Conservation (phyloP, 2,888 invertebrate genomes). For the Atethmia centrago region DNA sequence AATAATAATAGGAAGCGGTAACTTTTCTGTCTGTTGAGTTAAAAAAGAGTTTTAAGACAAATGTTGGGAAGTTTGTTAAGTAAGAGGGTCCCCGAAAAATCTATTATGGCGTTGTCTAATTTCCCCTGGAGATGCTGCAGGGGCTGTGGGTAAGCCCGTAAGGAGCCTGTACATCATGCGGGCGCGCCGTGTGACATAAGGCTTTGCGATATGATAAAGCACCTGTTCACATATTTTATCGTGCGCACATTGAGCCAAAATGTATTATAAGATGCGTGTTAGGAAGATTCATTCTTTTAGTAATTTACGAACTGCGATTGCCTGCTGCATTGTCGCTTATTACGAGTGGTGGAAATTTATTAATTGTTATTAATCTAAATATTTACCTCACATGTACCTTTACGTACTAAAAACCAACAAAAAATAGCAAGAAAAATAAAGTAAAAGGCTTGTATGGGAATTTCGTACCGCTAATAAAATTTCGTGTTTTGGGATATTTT, state of each 20-base stretch:
- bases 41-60: slow-evolving; percentile 44
- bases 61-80: slow-evolving; percentile 46
- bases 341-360: neutral
- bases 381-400: too few species aligned
- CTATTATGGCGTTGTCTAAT: slow-evolving; percentile 83
- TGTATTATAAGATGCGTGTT: slow-evolving; percentile 78
- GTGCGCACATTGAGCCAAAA: slow-evolving; percentile 81
- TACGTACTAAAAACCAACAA: too few species aligned
- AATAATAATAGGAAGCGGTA: slow-evolving; percentile 45
- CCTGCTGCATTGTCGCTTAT: slow-evolving; percentile 40
- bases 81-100: slow-evolving; percentile 73
- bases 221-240: slow-evolving; percentile 89
- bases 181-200: slow-evolving; percentile 83
- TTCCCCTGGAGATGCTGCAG: slow-evolving; percentile 74
- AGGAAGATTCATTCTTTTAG: slow-evolving; percentile 69
- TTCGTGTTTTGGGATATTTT: too few species aligned
- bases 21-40: slow-evolving; percentile 26
- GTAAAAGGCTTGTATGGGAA: too few species aligned
- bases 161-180: slow-evolving; percentile 86
- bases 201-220: slow-evolving; percentile 88
- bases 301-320: slow-evolving; percentile 61
- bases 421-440: too few species aligned
- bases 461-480: too few species aligned
- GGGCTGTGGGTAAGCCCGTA: slow-evolving; percentile 80
- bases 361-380: too few species aligned